Evolutionary conservation across 2,888 invertebrate species (phyloP).

Genomic region (Spilosoma lubricipeda): DNA sequence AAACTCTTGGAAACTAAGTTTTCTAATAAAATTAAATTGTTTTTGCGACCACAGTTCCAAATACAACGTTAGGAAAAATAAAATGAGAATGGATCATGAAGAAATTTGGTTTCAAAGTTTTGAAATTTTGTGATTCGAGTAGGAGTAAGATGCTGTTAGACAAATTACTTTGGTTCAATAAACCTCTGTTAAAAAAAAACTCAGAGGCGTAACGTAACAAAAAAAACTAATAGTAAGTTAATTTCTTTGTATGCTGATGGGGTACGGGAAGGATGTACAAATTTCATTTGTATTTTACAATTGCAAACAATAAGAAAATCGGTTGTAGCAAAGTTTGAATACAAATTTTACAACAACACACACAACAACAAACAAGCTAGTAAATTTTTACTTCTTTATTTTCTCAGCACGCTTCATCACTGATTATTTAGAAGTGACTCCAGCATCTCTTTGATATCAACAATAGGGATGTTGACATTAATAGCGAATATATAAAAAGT

Average conservation of each 20-base stretch:
- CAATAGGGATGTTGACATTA: too few relatives aligned
- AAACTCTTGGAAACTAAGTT: slow-evolving; percentile 36
- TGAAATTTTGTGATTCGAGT: not conserved
- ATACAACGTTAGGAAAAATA: slow-evolving; percentile 20
- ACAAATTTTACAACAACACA: not conserved
- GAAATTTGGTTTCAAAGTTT: not conserved
- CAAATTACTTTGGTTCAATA: not conserved
- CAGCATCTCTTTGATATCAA: not conserved
- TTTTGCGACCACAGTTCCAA: slow-evolving; percentile 24
- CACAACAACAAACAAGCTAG: not conserved
- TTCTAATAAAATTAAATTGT: slow-evolving; percentile 45
- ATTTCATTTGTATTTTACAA: not conserved
- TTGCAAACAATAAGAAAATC: not conserved
- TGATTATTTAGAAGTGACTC: not conserved
- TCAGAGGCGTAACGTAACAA: too few relatives aligned
- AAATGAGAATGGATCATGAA: not conserved
- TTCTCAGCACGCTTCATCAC: not conserved
- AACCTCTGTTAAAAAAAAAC: not conserved
- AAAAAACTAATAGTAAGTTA: too few relatives aligned
- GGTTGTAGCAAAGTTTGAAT: not conserved
- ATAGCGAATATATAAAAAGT: too few relatives aligned
- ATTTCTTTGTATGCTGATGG: too few relatives aligned
- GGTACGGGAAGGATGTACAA: not conserved
- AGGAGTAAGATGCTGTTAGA: not conserved
- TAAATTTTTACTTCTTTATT: not conserved